Base-by-base conservation (phyloP, 2,797 vertebrate species). In the Tenualosa ilisha region DNA sequence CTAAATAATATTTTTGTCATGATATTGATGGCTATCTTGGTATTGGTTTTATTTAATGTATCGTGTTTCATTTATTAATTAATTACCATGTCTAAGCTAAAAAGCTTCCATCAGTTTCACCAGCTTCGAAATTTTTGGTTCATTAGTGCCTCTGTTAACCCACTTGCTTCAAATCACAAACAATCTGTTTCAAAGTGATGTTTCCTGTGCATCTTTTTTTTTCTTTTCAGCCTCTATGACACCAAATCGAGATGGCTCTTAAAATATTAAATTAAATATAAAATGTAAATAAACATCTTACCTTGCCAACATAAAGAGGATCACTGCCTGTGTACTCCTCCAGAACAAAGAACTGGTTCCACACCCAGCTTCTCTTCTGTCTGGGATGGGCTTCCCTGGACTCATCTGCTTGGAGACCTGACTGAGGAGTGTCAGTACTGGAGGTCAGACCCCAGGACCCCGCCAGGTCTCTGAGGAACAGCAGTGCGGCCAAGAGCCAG, bases 281-380 rank as follows among this genome's bases (percentile, higher is more conserved):
- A 40, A 6, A 37, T 5, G 9, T 3, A 54, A 54, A 54, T 54
- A 2, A 51, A 37, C 9, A 0, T 81, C 97, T 95, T 96, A 99
- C 98, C 97, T 99, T 99, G 91, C 98, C 98, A 83, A 99, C 98
- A 89, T 99, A 99, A 85, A 98, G 96, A 2, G 98, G 98, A 84
- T 99, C 98, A 13, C 96, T 97, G 88, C 98, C 98, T 82, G 97
- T 99, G 94, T 97, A 98, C 93, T 99, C 98, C 93, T 99, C 98
- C 94, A 99, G 94, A 81, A 99, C 98, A 91, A 99, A 99, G 96
- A 99, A 99, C 86, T 99, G 98, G 94, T 99, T 99, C 98, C 98
- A 99, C 89, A 99, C 98, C 98, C 98, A 99, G 96, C 98, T 99
- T 92, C 98, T 97, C 89, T 96, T 99, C 88, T 97, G 96, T 92